Percentiles rank a stretch among this genome's conserved stretches.
Conservation (phyloP, 2,113 vertebrate species). For the Mystacornis crossleyi region DNA sequence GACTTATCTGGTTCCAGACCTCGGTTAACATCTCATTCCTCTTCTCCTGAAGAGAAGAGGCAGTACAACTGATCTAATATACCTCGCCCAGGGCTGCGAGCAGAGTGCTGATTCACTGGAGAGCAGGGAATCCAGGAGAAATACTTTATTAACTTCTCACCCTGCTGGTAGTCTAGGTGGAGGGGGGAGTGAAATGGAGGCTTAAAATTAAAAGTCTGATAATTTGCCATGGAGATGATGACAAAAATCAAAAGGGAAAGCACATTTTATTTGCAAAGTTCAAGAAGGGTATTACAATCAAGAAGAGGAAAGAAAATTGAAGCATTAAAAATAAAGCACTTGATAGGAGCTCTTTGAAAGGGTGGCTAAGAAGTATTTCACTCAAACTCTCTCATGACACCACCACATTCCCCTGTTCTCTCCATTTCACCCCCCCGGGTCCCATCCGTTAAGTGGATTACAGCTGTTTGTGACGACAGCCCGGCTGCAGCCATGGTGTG, state of each 20-base stretch:
- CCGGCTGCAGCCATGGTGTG: rapidly evolving
- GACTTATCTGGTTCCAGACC: not conserved
- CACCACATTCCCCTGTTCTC: not conserved
- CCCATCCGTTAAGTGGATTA: not conserved
- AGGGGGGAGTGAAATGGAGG: not conserved
- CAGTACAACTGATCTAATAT: not conserved
- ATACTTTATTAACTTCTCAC: not conserved
- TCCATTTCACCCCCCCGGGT: rapidly evolving
- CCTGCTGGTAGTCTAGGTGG: not conserved
- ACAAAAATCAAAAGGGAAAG: slow-evolving; percentile 61
- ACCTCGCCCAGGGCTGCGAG: not conserved
- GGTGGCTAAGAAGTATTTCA: not conserved
- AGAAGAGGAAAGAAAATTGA: slow-evolving; percentile 56
- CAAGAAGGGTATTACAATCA: slow-evolving; percentile 68
- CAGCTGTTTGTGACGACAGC: not conserved
- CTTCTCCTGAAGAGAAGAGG: not conserved
- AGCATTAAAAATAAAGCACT: slow-evolving; percentile 62
- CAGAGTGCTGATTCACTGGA: not conserved
- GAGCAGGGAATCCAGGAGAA: not conserved
- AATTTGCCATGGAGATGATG: slow-evolving; percentile 54
- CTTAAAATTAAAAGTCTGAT: slow-evolving; percentile 49
- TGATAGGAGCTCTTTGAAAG: slow-evolving; percentile 2
- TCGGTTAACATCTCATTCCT: not conserved
- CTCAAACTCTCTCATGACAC: not conserved
- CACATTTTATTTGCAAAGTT: slow-evolving; percentile 61